Conservation (phyloP, 2,113 vertebrate genomes). For the Nycticryphes semicollaris region DNA sequence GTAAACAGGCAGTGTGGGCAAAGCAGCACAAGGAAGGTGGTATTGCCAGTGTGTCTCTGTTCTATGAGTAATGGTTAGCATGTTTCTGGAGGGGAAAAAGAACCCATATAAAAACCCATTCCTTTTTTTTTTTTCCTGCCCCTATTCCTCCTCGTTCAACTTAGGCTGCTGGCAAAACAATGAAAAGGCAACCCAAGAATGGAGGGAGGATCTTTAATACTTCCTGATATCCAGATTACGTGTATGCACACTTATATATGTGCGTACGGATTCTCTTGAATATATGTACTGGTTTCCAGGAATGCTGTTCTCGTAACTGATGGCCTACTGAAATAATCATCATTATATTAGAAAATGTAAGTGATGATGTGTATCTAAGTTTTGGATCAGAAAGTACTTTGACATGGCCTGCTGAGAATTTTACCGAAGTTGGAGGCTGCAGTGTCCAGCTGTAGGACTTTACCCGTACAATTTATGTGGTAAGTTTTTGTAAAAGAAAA, state of each 20-base stretch:
- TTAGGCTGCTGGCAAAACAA: background rate
- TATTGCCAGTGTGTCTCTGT: too few relatives aligned
- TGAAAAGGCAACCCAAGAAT: background rate
- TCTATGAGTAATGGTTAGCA: fast-evolving
- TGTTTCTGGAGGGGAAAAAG: background rate
- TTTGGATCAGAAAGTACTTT: background rate
- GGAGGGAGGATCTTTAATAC: background rate
- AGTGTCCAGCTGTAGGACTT: background rate
- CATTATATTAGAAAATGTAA: background rate
- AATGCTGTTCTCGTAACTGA: background rate
- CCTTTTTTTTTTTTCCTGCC: background rate
- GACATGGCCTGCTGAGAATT: background rate
- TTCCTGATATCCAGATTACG: background rate
- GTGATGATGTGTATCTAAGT: fast-evolving
- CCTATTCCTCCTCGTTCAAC: background rate
- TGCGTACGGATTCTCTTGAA: background rate
- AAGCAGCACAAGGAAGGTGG: background rate
- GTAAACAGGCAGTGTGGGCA: background rate
- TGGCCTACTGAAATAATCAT: background rate
- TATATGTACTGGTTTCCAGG: background rate
- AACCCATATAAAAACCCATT: fast-evolving
- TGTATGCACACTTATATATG: fast-evolving
- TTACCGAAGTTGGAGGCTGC: background rate
- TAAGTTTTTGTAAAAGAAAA: background rate
- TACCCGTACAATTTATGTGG: background rate